Evolutionary conservation across 1,140 invertebrate genomes (phyloP).

Genomic region (Calephelis virginiensis): DNA sequence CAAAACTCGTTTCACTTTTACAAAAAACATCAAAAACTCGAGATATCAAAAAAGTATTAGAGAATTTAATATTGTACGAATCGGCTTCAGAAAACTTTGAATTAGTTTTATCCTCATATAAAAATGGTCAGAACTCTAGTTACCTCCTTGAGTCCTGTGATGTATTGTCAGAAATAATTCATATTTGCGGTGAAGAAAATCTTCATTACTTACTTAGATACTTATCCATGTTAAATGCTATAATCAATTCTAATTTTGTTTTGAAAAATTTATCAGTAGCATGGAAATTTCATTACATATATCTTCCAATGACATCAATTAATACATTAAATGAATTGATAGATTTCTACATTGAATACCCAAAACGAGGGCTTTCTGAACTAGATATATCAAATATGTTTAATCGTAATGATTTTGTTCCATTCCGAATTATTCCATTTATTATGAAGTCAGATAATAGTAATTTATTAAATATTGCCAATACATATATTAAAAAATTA

Average conservation of each 20-base stretch:
- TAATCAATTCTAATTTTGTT: slow-evolving; percentile 52
- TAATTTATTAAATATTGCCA: slow-evolving; percentile 8
- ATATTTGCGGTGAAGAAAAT: slow-evolving; percentile 57
- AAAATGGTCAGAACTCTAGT: slow-evolving; percentile 49
- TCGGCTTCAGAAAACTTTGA: slow-evolving; percentile 31
- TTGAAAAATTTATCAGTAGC: slow-evolving; percentile 59
- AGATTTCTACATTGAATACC: slow-evolving; percentile 42
- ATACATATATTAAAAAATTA: slow-evolving; percentile 10
- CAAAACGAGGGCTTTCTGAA: slow-evolving; percentile 26
- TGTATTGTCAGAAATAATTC: slow-evolving; percentile 51
- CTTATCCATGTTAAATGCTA: slow-evolving; percentile 52
- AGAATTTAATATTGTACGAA: slow-evolving; percentile 43
- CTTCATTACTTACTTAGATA: slow-evolving; percentile 51
- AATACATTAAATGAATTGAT: slow-evolving; percentile 59
- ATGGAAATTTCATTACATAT: slow-evolving; percentile 72
- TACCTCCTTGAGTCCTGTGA: slow-evolving; percentile 48
- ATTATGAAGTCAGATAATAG: slow-evolving; percentile 26
- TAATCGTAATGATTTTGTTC: slow-evolving; percentile 50
- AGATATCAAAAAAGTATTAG: slow-evolving; percentile 47
- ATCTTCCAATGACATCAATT: slow-evolving; percentile 63
- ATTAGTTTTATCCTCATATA: slow-evolving; percentile 45
- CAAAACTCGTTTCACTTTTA: slow-evolving; percentile 41
- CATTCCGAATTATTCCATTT: slow-evolving; percentile 48
- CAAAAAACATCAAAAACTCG: slow-evolving; percentile 48
- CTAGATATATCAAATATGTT: slow-evolving; percentile 31